Conservation (phyloP, 1,140 invertebrate genomes). For the Chymomyza costata region DNA sequence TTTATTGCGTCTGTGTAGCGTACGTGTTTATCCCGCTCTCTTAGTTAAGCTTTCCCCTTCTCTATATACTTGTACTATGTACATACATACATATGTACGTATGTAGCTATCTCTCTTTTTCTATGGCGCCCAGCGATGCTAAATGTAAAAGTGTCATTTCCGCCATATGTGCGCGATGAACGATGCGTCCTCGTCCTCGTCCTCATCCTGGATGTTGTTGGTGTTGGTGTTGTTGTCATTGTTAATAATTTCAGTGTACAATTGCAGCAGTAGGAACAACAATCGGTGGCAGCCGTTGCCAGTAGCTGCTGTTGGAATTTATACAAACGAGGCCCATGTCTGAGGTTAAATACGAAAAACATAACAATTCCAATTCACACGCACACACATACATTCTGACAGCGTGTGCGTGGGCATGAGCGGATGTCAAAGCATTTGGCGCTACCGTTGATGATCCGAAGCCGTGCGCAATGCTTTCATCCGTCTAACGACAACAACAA, state of each 20-base stretch:
- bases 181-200: constrained; percentile 58
- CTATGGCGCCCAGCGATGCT: constrained; percentile 28
- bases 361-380: constrained; percentile 24
- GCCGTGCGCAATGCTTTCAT: constrained; percentile 46
- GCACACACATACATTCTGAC: background rate
- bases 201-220: constrained; percentile 5
- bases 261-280: constrained; percentile 41
- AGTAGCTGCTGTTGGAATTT: constrained; percentile 51
- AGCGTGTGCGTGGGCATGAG: constrained; percentile 6
- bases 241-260: constrained; percentile 63
- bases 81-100: too few species aligned
- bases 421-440: constrained; percentile 41
- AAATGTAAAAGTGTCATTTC: constrained; percentile 71
- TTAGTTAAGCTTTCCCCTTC: background rate
- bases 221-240: constrained; percentile 29
- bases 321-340: constrained; percentile 68
- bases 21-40: constrained; percentile 27
- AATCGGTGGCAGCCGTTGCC: constrained; percentile 29
- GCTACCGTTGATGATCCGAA: constrained; percentile 30
- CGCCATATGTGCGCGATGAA: constrained; percentile 68
- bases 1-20: constrained; percentile 63
- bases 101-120: too few species aligned
- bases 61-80: too few species aligned
- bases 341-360: constrained; percentile 71
- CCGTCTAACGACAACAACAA: constrained; percentile 48